phyloP scores from a whole-genome alignment of 2,797 vertebrate genomes.

The Threskiornis aethiopicus region DNA sequence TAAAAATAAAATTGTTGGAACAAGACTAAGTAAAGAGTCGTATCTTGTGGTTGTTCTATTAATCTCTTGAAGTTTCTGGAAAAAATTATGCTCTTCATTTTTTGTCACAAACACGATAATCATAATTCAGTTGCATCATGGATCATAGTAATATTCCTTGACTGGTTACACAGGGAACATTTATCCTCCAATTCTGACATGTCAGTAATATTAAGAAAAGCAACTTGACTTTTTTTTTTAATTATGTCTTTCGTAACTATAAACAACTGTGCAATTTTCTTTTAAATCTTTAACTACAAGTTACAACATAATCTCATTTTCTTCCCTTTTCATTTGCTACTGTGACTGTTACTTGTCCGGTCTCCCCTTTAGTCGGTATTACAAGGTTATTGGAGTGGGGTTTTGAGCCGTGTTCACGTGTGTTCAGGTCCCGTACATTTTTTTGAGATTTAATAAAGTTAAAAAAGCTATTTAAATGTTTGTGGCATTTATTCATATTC shows the following conservation, averaged over 20 bases:
- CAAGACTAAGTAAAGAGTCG: background rate
- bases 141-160: conserved; percentile 8
- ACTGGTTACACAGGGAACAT: background rate
- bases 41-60: background rate
- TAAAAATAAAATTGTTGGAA: conserved; percentile 43
- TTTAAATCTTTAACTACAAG: background rate
- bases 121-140: conserved; percentile 1
- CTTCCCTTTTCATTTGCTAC: background rate
- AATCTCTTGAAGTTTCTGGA: background rate
- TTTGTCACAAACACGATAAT: conserved; percentile 7
- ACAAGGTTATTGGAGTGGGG: background rate
- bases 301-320: background rate
- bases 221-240: background rate
- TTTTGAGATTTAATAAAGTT: conserved; percentile 34
- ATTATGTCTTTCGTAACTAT: background rate
- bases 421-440: background rate
- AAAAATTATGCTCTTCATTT: background rate
- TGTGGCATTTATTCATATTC: conserved; percentile 4
- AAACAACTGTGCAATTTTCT: background rate
- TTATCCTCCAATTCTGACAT: conserved; percentile 20
- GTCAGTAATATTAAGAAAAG: background rate
- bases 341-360: background rate
- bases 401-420: background rate
- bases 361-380: background rate
- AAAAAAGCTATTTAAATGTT: background rate